Conservation (phyloP, 2,888 invertebrate genomes). For the Acleris holmiana region DNA sequence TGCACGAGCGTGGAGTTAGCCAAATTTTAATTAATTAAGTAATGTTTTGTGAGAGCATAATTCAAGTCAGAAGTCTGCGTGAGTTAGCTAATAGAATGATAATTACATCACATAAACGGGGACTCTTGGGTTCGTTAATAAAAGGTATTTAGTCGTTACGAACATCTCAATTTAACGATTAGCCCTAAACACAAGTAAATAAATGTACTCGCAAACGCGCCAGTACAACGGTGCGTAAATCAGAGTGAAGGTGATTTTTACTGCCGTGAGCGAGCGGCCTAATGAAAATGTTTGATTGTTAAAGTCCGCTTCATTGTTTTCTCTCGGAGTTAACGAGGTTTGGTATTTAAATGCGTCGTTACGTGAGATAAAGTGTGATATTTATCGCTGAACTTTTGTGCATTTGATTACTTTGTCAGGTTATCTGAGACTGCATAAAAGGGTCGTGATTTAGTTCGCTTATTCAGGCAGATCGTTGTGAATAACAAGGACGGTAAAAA, state of each 20-base stretch:
- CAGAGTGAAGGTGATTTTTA: conserved; percentile 63
- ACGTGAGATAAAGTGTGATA: conserved; percentile 30
- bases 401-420: conserved; percentile 18
- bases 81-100: conserved; percentile 24
- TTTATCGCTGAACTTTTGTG: conserved; percentile 22
- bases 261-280: conserved; percentile 53
- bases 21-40: conserved; percentile 11
- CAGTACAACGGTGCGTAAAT: conserved; percentile 63
- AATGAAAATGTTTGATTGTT: conserved; percentile 69
- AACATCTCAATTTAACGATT: conserved; percentile 54
- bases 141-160: conserved; percentile 36
- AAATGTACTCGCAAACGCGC: conserved; percentile 54
- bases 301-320: conserved; percentile 67
- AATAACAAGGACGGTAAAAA: too few relatives aligned
- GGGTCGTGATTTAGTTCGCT: conserved; percentile 9
- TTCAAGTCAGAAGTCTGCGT: neutral
- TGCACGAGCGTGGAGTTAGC: conserved; percentile 9
- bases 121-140: conserved; percentile 23
- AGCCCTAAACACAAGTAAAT: conserved; percentile 54
- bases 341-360: conserved; percentile 33
- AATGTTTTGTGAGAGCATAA: neutral
- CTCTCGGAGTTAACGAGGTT: conserved; percentile 56
- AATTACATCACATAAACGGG: conserved; percentile 22
- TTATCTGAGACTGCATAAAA: conserved; percentile 6
- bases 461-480: too few relatives aligned